Evolutionary conservation across 2,888 invertebrate genomes (phyloP).

Genomic region (Sipha maydis): DNA sequence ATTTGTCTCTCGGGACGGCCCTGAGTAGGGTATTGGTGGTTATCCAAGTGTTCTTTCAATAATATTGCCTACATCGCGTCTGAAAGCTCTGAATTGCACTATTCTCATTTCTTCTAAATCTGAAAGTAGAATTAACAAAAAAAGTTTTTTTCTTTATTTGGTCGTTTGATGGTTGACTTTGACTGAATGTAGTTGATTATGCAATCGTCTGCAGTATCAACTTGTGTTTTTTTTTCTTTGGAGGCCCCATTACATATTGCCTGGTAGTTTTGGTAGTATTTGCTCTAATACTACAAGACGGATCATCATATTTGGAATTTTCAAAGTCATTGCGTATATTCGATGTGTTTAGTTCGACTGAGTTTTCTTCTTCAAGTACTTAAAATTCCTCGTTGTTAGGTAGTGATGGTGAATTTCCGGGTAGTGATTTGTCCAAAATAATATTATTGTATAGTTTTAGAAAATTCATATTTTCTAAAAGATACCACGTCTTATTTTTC

Average conservation of each 20-base stretch:
- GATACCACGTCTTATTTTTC: conserved; percentile 4
- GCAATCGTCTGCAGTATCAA: not conserved
- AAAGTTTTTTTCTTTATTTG: conserved; percentile 15
- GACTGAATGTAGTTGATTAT: conserved; percentile 18
- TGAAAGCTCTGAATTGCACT: conserved; percentile 21
- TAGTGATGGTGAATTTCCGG: conserved; percentile 4
- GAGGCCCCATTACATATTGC: conserved; percentile 6
- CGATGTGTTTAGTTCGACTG: too few species aligned
- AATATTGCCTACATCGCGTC: conserved; percentile 24
- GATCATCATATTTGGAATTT: too few species aligned
- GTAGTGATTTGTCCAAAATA: conserved; percentile 14
- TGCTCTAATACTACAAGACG: too few species aligned
- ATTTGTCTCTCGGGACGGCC: too few species aligned
- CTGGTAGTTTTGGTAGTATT: too few species aligned
- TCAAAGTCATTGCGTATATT: too few species aligned
- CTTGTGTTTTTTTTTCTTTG: conserved; percentile 29
- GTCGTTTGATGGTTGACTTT: not conserved
- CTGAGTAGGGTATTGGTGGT: conserved; percentile 4
- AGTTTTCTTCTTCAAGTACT: too few species aligned
- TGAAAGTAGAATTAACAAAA: conserved; percentile 28
- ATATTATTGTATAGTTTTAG: conserved; percentile 14
- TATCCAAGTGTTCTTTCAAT: conserved; percentile 18
- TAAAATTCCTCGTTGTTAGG: too few species aligned
- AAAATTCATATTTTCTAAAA: conserved; percentile 14
- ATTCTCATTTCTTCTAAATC: conserved; percentile 33